A percentile compares a stretch with the other conserved stretches of the same genome.
Conservation (phyloP, 2,113 vertebrate species). For the Entosphenus tridentatus region DNA sequence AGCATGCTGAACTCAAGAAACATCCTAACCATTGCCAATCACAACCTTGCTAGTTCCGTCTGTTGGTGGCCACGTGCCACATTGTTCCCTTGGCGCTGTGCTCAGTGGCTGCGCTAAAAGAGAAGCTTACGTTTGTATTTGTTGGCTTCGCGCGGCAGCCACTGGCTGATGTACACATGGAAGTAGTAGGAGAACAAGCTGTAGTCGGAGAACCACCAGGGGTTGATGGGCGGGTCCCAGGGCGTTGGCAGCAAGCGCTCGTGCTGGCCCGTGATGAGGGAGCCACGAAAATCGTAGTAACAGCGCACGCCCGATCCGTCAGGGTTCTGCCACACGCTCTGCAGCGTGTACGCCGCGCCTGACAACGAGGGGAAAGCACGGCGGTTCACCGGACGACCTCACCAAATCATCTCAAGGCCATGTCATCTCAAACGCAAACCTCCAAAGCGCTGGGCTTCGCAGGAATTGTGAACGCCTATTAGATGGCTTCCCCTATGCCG, state of each 20-base stretch:
- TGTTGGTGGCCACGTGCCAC: no score
- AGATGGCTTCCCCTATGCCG: neutral
- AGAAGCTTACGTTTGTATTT: neutral
- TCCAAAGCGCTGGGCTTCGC: neutral
- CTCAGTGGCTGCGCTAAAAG: neutral
- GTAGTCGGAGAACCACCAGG: neutral
- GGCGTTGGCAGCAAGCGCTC: conserved; percentile 2
- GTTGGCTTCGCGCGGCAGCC: neutral
- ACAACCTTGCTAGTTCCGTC: no score
- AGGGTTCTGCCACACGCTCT: conserved; percentile 3
- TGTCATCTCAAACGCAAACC: neutral
- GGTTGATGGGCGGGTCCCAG: neutral
- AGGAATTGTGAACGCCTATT: neutral
- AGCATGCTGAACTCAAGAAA: no score
- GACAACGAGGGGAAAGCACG: neutral
- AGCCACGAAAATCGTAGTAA: neutral
- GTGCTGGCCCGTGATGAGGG: neutral
- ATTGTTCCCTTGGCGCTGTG: no score
- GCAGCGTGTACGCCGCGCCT: neutral
- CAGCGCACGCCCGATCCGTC: neutral
- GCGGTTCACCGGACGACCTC: neutral
- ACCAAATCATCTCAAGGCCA: neutral
- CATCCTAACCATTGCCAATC: no score
- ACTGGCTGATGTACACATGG: neutral
- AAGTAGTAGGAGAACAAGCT: neutral